Evolutionary conservation across 2,797 vertebrate species (phyloP), one percentile per base, ranked within the genome.

Genomic region (Sibirionetta formosa): DNA sequence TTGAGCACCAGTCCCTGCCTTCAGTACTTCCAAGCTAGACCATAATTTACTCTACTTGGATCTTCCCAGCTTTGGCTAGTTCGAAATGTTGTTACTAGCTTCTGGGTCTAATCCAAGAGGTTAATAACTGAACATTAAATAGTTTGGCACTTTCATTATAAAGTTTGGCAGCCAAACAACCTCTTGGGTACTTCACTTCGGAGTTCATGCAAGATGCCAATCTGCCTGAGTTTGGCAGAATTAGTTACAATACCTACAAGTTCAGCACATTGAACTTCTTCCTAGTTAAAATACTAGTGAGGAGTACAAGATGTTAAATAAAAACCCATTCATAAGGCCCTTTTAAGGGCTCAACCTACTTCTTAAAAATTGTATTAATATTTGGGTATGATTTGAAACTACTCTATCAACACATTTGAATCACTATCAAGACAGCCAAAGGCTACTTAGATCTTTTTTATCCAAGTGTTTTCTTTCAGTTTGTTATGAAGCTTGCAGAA

Each of bases 81-180:
- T 68, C 78, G 81, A 85, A 93, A 87, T 3, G 44, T 61, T 93
- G 35, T 19, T 93, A 60, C 88, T 80, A 68, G 42, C 58, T 94
- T 50, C 64, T 91, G 85, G 69, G 14, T 48, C 46, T 7, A 69
- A 65, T 90, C 90, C 91, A 90, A 81, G 83, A 82, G 79, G 53
- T 54, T 89, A 92, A 90, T 78, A 69, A 81, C 61, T 80, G 91
- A 96, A 89, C 69, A 79, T 63, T 95, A 82, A 88, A 78, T 54
- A 88, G 86, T 94, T 60, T 93, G 94, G 93, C 95, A 72, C 46
- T 78, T 57, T 54, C 92, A 92, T 64, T 80, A 56, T 18, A 36
- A 84, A 75, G 71, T 94, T 38, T 95, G 94, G 93, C 92, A 95
- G 83, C 53, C 83, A 92, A 88, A 75, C 23, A 63, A 64, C 36